Percentiles rank a stretch among this genome's conserved stretches.
Conservation (phyloP, 2,797 vertebrate species). For the Sebastes ruberrimus region DNA sequence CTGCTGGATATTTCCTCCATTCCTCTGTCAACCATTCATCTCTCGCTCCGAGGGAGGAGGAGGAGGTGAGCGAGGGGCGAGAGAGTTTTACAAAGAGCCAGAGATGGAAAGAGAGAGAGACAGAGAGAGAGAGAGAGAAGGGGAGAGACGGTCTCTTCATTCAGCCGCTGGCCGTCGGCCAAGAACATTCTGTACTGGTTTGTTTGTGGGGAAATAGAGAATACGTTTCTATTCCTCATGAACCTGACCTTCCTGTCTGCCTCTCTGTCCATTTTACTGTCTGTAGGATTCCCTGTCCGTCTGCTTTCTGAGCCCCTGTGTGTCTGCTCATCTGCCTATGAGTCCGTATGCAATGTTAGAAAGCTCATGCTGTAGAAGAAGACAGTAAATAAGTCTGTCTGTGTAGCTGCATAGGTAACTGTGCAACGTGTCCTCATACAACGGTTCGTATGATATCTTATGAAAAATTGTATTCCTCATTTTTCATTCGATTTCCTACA, state of each 20-base stretch:
- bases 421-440: no score
- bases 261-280: constrained; percentile 24
- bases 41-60: constrained; percentile 31
- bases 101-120: constrained; percentile 17
- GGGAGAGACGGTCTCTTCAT: constrained; percentile 57
- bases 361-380: background rate
- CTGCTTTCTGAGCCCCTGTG: background rate
- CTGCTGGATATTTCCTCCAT: constrained; percentile 68
- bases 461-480: no score
- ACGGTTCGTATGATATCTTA: no score
- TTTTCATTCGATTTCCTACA: no score
- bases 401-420: background rate
- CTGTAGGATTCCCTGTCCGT: constrained; percentile 31
- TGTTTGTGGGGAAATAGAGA: constrained; percentile 75
- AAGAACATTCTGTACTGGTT: constrained; percentile 89
- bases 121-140: constrained; percentile 14
- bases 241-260: constrained; percentile 69
- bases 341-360: background rate
- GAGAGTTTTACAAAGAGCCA: constrained; percentile 32
- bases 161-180: constrained; percentile 68
- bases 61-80: constrained; percentile 31
- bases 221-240: constrained; percentile 67
- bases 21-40: constrained; percentile 73
- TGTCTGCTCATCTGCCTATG: background rate
- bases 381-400: background rate